Evolutionary conservation across 23 tunicate species (phyloP).

Genomic region (Halocynthia roretzi): DNA sequence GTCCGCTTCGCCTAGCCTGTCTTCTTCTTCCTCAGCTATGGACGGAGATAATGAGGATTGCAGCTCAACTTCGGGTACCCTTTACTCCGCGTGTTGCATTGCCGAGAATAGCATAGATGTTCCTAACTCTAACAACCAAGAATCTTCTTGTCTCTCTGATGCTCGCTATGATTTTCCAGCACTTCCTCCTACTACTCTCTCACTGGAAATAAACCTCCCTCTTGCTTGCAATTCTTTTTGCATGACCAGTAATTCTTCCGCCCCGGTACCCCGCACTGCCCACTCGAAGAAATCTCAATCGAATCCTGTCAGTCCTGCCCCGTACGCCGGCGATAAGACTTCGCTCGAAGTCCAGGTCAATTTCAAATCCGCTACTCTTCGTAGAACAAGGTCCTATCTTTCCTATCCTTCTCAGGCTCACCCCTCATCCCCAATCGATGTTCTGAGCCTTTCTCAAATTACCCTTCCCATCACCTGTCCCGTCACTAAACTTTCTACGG

Average conservation of each 20-base stretch:
- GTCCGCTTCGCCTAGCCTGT: background rate
- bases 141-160: no score
- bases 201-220: background rate
- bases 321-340: background rate
- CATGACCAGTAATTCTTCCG: background rate
- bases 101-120: no score
- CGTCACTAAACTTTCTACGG: slow-evolving; percentile 14
- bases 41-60: slow-evolving; percentile 11
- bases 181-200: slow-evolving; percentile 14
- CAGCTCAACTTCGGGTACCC: slow-evolving; percentile 29
- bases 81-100: background rate
- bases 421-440: no score
- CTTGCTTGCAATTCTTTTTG: background rate
- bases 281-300: slow-evolving; percentile 11
- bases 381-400: slow-evolving; percentile 5
- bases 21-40: background rate
- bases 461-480: background rate
- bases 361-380: background rate
- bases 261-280: slow-evolving; percentile 4
- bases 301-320: slow-evolving; percentile 8
- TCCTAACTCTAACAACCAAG: no score
- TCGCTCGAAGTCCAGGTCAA: no score
- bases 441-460: no score
- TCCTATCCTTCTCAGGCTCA: background rate
- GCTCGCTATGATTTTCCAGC: background rate